Percentiles rank a stretch among this genome's conserved stretches.
phyloP scores from a whole-genome alignment of 2,113 vertebrate species.

The Lates calcarifer region DNA sequence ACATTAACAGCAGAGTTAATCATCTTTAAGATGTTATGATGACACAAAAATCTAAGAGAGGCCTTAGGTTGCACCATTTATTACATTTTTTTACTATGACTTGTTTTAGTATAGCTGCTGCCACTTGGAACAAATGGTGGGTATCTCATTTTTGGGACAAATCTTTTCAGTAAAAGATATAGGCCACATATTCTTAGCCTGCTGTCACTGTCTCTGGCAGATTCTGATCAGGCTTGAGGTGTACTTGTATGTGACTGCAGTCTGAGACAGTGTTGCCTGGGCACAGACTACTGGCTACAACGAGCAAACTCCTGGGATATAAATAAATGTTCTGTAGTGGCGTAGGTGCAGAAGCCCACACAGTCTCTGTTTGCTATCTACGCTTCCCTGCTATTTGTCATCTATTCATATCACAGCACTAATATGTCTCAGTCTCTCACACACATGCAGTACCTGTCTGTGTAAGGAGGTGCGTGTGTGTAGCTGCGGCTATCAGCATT shows the following conservation, averaged over 20 bases:
- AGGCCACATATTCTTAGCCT: constrained; percentile 60
- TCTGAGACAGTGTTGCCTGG: constrained; percentile 45
- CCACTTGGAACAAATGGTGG: not conserved
- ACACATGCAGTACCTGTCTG: not conserved
- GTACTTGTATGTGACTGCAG: constrained; percentile 25
- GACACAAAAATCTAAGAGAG: too few species aligned
- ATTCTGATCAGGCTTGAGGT: constrained; percentile 30
- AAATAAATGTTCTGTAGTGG: constrained; percentile 72
- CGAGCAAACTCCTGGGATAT: constrained; percentile 61
- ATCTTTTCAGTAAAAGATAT: constrained; percentile 42
- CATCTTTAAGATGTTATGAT: too few species aligned
- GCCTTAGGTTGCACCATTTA: not conserved
- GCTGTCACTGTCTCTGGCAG: constrained; percentile 52
- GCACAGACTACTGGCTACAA: constrained; percentile 50
- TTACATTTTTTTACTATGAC: not conserved
- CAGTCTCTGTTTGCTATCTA: constrained; percentile 53
- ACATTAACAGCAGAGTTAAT: too few species aligned
- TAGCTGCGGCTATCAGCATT: constrained; percentile 12
- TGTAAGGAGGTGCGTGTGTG: not conserved
- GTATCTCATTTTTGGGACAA: constrained; percentile 39
- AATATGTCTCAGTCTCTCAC: constrained; percentile 32
- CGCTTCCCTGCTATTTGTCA: constrained; percentile 54
- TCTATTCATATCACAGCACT: constrained; percentile 42
- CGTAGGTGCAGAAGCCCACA: constrained; percentile 66
- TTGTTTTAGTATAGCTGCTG: constrained; percentile 6